Base-by-base conservation (phyloP, 1,140 invertebrate genomes). In the Aphelenchoides fujianensis region DNA sequence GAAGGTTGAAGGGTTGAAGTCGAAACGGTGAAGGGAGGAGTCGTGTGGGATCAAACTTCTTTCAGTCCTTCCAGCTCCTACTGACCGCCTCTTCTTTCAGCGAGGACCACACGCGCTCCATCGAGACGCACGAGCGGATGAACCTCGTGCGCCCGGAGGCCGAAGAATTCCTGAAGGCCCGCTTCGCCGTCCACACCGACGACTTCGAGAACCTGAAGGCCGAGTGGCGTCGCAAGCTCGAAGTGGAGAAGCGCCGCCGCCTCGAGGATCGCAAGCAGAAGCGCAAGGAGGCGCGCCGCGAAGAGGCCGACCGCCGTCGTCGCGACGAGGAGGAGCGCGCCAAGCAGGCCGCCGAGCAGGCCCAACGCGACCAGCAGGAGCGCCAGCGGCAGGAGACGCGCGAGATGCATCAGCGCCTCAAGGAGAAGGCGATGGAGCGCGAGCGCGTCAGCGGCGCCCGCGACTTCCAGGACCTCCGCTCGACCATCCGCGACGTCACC, bases 21-120 rank as follows among this genome's bases (percentile, higher is more conserved):
- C 16, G 52, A 62, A 12, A 12, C 57, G 19, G 12, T 64, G 12
- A 67, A 16, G 31, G 12, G 66, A 23, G 3, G 2, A 2, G 2
- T 70, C 5, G 27, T 34, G 0, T 53, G 35, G 66, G 37, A 3
- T 23, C 7, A 12, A 52, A 16, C 32, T 3, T 48, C 16, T 27
- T 70, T 28, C n/a, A 19, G 1, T 32, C 37, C 23, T 34, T 67
- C 31, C 37, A 27, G 19, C n/a, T n/a, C n/a, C n/a, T n/a, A n/a
- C n/a, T n/a, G n/a, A n/a, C n/a, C n/a, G n/a, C n/a, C n/a, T 32
- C 35, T 32, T 57, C 52, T 76, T 82, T 68, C 37, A 82, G 82
- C 12, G 68, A 70, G 23, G 77, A 83, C 31, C 76, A 74, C 30
- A 70, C 76, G 16, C 28, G 57, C 2, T 76, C 74, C 0, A 66